Base-by-base conservation (phyloP, 2,797 vertebrate genomes). In the Steatocranus sp. region DNA sequence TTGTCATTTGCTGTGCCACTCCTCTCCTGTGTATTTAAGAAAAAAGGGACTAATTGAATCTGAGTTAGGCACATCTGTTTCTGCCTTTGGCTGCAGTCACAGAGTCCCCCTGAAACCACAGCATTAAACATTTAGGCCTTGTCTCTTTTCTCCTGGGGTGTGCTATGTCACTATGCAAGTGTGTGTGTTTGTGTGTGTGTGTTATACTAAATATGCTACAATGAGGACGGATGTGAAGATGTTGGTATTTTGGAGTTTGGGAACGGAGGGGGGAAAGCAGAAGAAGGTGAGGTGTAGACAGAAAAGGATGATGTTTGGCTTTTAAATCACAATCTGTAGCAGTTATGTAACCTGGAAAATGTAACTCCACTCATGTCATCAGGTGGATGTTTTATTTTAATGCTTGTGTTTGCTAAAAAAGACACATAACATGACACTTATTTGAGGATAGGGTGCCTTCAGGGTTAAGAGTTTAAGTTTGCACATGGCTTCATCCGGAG, bases 101-200 rank as follows among this genome's bases (percentile, higher is more conserved):
- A 61, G 82, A 93, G 92, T 93, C 92, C 93, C 93, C 91, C 92
- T 91, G 83, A 91, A 93, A 94, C 94, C 92, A 88, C 94, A 93
- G 92, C 92, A 95, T 95, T 93, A 95, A 95, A 94, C 87, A 93
- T 94, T 93, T 88, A 93, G 85, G 77, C 87, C 79, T 80, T 86
- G 86, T 88, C 89, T 89, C 86, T 70, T 68, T 85, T 84, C 81
- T 88, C 83, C 48, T 78, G 82, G 81, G 86, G 82, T 88, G 80
- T 17, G 81, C 83, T 75, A 34, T 76, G 87, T 85, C 30, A 25
- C 79, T 68, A 25, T 63, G 76, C 15, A 79, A 77, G 79, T 85
- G 84, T 82, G 83, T 83, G 49, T 32, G 50, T 46, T 30, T 49
- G 34, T 61, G 27, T 82, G 79, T 83, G 68, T 32, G 73, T 38